Base-by-base conservation (phyloP, 1,140 invertebrate species). In the Stenopsyche tienmushanensis region DNA sequence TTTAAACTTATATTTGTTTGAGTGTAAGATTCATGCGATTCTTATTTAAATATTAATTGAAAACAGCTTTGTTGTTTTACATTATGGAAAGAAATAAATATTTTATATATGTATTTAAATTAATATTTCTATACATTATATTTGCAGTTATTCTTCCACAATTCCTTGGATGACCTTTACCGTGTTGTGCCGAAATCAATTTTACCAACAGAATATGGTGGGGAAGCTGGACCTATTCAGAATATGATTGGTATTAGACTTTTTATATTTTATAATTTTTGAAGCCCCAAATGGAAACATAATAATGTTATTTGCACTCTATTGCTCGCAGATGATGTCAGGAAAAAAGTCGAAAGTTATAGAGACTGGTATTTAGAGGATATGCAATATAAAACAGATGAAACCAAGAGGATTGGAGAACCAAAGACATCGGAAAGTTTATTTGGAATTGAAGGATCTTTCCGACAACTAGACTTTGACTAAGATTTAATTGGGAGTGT, bases 361-460 rank as follows among this genome's bases (percentile, higher is more conserved):
- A 67, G 72, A 1, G 71, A 79, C 20, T 83, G 77, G 71, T 81
- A 80, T 72, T 65, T 76, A 13, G 80, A 82, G 60, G 84, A 87
- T 71, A 75, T 78, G 20, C 76, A 81, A 62, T 82, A 83, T 60
- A 78, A 80, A 9, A 83, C 84, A 1, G 81, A 86, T 66, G 86
- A 88, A 72, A 78, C 75, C 1, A 83, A 83, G 57, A 76, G 86
- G 26, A 72, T 75, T 0, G 84, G 83, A 1, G 80, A 79, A 58
- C 77, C 80, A 2, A 76, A 81, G 57, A 83, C 79, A 26, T 74
- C 79, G 2, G 76, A 76, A 65, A 77, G 76, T 45, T 67, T 84
- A 0, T 85, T 83, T 57, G 83, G 83, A 2, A 52, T 83, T 21
- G 77, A 86, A 57, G 85, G 85, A 13, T 86, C 85, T 2, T 34